phyloP scores from a whole-genome alignment of 2,113 vertebrate species.

The Sterrhoptilus dennistouni region DNA sequence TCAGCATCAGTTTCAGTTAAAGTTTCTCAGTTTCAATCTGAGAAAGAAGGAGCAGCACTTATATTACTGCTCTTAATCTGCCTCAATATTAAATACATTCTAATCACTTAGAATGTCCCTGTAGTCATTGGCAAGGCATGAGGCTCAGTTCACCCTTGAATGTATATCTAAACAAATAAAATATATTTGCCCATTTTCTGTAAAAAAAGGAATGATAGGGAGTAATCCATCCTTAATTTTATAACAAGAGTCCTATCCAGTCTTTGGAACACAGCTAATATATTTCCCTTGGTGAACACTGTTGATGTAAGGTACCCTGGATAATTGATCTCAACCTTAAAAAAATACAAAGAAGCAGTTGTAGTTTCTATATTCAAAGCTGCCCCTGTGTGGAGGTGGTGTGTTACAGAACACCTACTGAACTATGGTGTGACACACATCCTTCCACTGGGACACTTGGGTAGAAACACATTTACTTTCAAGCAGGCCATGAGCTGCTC shows the following conservation, averaged over 20 bases:
- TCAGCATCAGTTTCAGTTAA: background rate
- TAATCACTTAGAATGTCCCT: background rate
- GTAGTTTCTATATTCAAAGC: background rate
- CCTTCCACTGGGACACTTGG: background rate
- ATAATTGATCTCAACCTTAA: background rate
- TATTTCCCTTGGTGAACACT: background rate
- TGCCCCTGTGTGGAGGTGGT: background rate
- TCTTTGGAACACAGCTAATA: background rate
- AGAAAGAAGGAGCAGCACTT: background rate
- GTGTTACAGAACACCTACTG: background rate
- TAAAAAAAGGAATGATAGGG: background rate
- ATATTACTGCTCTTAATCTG: background rate
- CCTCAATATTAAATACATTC: background rate
- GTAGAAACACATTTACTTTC: background rate
- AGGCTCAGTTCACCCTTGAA: background rate
- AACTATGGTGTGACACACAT: fast-evolving
- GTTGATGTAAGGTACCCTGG: fast-evolving
- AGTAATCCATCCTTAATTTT: background rate
- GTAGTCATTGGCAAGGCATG: too few species aligned
- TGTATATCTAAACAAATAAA: background rate
- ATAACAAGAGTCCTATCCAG: background rate
- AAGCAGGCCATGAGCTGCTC: background rate
- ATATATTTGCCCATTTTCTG: background rate
- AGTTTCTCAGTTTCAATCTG: background rate
- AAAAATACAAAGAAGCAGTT: background rate